Evolutionary conservation across 37 sponge, comb jelly and placozoan species (phyloP).

Genomic region (Trichoplax adhaerens): DNA sequence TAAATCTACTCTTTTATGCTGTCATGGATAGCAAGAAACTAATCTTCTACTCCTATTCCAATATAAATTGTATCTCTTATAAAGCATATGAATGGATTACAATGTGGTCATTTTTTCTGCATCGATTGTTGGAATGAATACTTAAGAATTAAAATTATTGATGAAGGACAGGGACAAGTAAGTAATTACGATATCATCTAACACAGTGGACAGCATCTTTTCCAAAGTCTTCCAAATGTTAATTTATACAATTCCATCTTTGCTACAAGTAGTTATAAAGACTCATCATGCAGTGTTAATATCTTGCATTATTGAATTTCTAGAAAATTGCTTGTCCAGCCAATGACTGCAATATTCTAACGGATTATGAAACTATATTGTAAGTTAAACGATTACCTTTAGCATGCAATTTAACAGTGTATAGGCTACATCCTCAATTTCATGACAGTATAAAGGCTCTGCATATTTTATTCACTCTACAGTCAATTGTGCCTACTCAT

Average conservation of each 20-base stretch:
- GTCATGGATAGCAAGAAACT: too few species aligned
- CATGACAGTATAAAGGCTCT: neutral
- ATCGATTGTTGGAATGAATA: slow-evolving; percentile 63
- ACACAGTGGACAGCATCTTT: too few species aligned
- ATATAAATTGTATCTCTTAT: neutral
- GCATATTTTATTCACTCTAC: neutral
- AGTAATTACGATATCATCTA: neutral
- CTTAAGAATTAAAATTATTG: slow-evolving; percentile 42
- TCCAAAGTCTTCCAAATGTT: too few species aligned
- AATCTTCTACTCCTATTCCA: neutral
- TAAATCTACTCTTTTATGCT: too few species aligned
- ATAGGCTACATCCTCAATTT: neutral
- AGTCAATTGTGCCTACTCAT: neutral
- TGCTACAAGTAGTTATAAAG: neutral
- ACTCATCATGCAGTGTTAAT: too few species aligned
- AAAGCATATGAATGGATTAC: slow-evolving; percentile 47
- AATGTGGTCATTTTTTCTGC: slow-evolving; percentile 84
- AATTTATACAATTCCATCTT: neutral
- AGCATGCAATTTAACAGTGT: neutral
- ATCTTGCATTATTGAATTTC: too few species aligned
- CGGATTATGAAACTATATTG: slow-evolving; percentile 59
- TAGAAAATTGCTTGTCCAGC: slow-evolving; percentile 69
- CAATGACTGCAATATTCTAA: slow-evolving; percentile 51
- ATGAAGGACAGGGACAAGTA: slow-evolving; percentile 55
- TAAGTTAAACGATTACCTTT: slow-evolving; percentile 11